Base-by-base conservation (phyloP, 23 tunicate genomes). In the Phallusia fumigata region DNA sequence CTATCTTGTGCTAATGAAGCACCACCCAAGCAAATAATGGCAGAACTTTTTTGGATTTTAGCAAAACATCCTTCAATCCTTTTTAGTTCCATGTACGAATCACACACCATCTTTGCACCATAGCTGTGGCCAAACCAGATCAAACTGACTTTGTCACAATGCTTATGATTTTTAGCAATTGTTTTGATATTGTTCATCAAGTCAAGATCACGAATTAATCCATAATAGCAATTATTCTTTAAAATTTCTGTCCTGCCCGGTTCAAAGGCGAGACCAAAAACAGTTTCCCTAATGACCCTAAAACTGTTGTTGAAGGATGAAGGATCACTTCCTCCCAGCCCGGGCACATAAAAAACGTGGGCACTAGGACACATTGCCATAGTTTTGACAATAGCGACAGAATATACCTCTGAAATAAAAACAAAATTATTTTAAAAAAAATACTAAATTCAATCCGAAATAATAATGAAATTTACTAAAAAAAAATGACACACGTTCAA, bases 31-130 rank as follows among this genome's bases (percentile, higher is more conserved):
- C 69, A 58, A 58, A 58, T 58, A 58, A 58, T 58, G 3, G 69
- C 69, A 21, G 69, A 21, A 16, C 16, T 6, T 58, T 58, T 58
- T 24, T 58, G 26, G 28, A 58, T 58, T 8, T 58, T 58, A 1
- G 26, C 69, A 24, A 58, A 58, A 22, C 3, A 2, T 22, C 15
- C 16, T 24, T 8, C 5, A 58, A 1, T 58, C 5, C 16, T 11
- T 58, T 58, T 58, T 5, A 58, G 11, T 13, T 58, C 69, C 13
- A 3, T 13, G 69, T 58, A 58, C 69, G 69, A 22, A 24, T 58
- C 69, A 24, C 69, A 58, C 8, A 58, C 69, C 69, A 58, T 58
- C 69, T 58, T 58, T 24, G 69, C 69, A 58, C 69, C 69, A 24
- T 58, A 16, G 16, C 69, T 58, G 69, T 58, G 69, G 69, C 28